Conservation (phyloP, 2,888 invertebrate genomes). For the Andrena trimmerana region DNA sequence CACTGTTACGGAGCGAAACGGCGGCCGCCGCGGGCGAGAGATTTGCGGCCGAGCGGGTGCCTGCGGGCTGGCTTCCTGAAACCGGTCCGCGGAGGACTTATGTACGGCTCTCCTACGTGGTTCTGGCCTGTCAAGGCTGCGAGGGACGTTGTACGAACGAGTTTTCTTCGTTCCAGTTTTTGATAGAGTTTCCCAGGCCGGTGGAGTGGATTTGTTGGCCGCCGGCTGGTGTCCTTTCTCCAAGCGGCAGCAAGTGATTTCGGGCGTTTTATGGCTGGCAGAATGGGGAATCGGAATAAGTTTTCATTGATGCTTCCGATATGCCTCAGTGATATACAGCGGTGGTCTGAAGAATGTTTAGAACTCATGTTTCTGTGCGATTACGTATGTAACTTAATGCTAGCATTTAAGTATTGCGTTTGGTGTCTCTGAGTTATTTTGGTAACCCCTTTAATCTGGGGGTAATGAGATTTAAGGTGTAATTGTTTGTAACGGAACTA, state of each 20-base stretch:
- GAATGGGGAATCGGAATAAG: too few species aligned
- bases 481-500: too few species aligned
- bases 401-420: too few species aligned
- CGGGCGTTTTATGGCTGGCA: background rate
- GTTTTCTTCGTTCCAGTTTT: slow-evolving; percentile 44
- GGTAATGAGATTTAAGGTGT: too few species aligned
- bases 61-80: slow-evolving; percentile 52
- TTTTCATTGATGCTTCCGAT: too few species aligned
- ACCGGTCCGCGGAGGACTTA: slow-evolving; percentile 68
- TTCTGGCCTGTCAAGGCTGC: slow-evolving; percentile 43
- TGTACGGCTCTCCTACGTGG: slow-evolving; percentile 29
- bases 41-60: slow-evolving; percentile 31
- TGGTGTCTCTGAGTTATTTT: too few species aligned
- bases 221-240: slow-evolving; percentile 4
- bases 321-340: too few species aligned
- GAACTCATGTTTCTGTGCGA: background rate
- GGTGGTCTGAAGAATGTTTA: too few species aligned
- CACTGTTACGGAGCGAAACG: slow-evolving; percentile 20
- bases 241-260: background rate
- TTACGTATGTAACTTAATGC: background rate
- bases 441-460: too few species aligned
- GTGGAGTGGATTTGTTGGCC: background rate
- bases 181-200: slow-evolving; percentile 19
- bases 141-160: slow-evolving; percentile 50
- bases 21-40: slow-evolving; percentile 13